Evolutionary conservation across 2,888 invertebrate genomes (phyloP).

Genomic region (Melanophora roralis): DNA sequence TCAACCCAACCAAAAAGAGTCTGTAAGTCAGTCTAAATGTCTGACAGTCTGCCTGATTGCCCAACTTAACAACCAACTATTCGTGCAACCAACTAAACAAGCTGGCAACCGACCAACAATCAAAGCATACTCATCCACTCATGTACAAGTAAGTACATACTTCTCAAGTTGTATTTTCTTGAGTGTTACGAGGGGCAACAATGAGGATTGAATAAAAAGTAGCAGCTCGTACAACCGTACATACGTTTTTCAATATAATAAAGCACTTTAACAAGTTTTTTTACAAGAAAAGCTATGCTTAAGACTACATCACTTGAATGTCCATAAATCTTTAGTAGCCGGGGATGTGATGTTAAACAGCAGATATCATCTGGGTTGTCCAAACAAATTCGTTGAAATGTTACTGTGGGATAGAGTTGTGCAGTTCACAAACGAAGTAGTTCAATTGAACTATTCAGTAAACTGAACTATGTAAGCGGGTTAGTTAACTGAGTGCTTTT

Average conservation of each 20-base stretch:
- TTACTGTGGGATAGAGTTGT: no score
- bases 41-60: not conserved
- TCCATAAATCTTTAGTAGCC: not conserved
- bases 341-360: not conserved
- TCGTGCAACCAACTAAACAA: slow-evolving; percentile 13
- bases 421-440: no score
- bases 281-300: slow-evolving; percentile 35
- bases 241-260: slow-evolving; percentile 56
- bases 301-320: slow-evolving; percentile 11
- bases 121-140: slow-evolving; percentile 42
- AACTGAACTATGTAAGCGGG: no score
- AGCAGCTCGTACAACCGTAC: slow-evolving; percentile 40
- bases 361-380: no score
- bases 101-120: slow-evolving; percentile 24
- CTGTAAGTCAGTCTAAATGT: slow-evolving; percentile 4
- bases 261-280: slow-evolving; percentile 58
- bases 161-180: slow-evolving; percentile 59
- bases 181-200: slow-evolving; percentile 44
- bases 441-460: no score
- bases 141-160: slow-evolving; percentile 44
- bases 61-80: not conserved
- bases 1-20: slow-evolving; percentile 33
- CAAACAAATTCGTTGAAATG: no score
- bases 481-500: no score
- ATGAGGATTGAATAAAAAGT: slow-evolving; percentile 53